Evolutionary conservation across 2,888 invertebrate species (phyloP).

Genomic region (Sycophila texana): DNA sequence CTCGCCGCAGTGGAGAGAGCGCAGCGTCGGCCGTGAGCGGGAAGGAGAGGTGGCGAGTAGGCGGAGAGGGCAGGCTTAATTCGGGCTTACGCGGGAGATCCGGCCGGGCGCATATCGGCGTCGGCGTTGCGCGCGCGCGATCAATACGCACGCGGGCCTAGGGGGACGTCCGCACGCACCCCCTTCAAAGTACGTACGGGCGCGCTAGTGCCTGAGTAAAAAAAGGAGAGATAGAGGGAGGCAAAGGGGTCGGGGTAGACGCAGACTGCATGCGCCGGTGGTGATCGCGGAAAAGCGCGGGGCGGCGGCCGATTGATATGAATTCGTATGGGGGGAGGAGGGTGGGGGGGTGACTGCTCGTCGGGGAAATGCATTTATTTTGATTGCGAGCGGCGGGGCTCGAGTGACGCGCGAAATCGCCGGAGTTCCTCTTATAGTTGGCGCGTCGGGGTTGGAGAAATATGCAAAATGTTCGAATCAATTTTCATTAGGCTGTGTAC

Average conservation of each 20-base stretch:
- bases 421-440: no score
- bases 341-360: no score
- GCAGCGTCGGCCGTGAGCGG: conserved; percentile 10
- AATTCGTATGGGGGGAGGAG: conserved; percentile 9
- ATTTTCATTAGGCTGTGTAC: no score
- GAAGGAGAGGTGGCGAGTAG: conserved; percentile 15
- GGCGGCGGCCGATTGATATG: conserved; percentile 3
- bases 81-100: conserved; percentile 49
- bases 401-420: neutral
- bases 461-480: no score
- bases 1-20: conserved; percentile 27
- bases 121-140: conserved; percentile 37
- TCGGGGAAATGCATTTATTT: conserved; percentile 41
- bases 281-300: neutral
- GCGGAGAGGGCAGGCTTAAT: conserved; percentile 43
- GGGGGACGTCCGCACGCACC: conserved; percentile 13
- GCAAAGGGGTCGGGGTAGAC: neutral
- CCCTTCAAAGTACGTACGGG: conserved; percentile 47
- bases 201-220: neutral
- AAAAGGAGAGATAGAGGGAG: neutral
- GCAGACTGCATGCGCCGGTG: neutral
- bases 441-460: no score
- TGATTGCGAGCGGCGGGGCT: conserved; percentile 7
- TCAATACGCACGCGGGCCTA: conserved; percentile 46
- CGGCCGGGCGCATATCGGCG: conserved; percentile 47